Conservation (phyloP, 2,113 vertebrate species). For the Myotis davidii region DNA sequence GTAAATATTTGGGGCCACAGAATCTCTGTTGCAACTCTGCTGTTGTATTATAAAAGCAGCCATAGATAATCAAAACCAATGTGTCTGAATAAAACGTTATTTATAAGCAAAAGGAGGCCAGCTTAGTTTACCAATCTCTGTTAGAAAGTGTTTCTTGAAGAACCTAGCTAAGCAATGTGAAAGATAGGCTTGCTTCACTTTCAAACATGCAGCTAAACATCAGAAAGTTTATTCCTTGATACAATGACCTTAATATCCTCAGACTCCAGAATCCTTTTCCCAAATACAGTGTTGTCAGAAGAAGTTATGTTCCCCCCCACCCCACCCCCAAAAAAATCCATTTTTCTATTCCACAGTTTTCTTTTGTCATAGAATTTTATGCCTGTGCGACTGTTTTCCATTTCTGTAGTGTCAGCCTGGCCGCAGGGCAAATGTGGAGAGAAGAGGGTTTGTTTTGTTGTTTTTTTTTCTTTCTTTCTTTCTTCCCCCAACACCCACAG, state of each 20-base stretch:
- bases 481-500: slow-evolving; percentile 41
- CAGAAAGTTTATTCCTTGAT: slow-evolving; percentile 10
- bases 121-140: neutral
- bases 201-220: slow-evolving; percentile 13
- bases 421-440: neutral
- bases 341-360: slow-evolving; percentile 69
- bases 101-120: slow-evolving; percentile 23
- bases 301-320: neutral
- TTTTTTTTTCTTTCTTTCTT: neutral
- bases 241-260: slow-evolving; percentile 85
- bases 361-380: slow-evolving; percentile 61
- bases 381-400: slow-evolving; percentile 48
- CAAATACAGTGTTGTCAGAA: slow-evolving; percentile 77
- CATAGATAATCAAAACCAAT: neutral
- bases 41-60: neutral
- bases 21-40: neutral
- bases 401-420: slow-evolving; percentile 46
- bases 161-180: neutral
- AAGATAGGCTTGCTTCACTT: slow-evolving; percentile 10
- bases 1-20: neutral
- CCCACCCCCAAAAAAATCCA: neutral
- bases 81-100: slow-evolving; percentile 49
- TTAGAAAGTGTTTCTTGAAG: neutral
- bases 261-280: slow-evolving; percentile 85
- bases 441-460: neutral